phyloP scores from a whole-genome alignment of 2,888 invertebrate genomes.

The Germaria angustata region DNA sequence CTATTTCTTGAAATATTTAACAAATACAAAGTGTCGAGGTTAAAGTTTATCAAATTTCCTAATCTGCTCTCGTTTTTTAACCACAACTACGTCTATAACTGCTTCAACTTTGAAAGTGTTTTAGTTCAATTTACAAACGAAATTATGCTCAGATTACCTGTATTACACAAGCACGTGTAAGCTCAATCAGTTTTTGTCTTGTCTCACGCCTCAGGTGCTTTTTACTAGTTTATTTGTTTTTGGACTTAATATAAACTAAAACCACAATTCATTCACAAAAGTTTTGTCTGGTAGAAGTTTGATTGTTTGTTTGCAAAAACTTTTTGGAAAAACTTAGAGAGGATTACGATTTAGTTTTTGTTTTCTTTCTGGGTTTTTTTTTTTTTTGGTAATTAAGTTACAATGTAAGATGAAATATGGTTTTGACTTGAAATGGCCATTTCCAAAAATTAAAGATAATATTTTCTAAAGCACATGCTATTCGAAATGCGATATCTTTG shows the following conservation, averaged over 20 bases:
- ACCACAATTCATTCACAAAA: neutral
- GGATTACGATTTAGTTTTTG: neutral
- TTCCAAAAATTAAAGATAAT: too few relatives aligned
- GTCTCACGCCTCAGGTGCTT: neutral
- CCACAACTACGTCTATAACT: neutral
- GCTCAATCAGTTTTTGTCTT: constrained; percentile 21
- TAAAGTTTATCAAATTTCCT: too few relatives aligned
- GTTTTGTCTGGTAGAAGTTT: neutral
- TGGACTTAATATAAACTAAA: neutral
- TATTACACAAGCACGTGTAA: constrained; percentile 3
- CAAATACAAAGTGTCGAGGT: too few relatives aligned
- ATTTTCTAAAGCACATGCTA: too few relatives aligned
- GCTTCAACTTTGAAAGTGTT: constrained; percentile 10
- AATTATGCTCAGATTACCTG: constrained; percentile 42
- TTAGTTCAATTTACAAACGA: constrained; percentile 40
- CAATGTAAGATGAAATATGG: neutral
- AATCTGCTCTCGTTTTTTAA: neutral
- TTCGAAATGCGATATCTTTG: too few relatives aligned
- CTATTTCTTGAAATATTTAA: too few relatives aligned
- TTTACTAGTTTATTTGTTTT: neutral
- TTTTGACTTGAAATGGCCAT: neutral
- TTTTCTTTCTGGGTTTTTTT: neutral
- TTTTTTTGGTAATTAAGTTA: neutral
- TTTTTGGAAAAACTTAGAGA: constrained; percentile 12
- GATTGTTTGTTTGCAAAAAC: constrained; percentile 9